Percentiles rank a stretch among this genome's conserved stretches.
These are phyloP conservation scores for Ardeotis arabs DNA, from an alignment of 2,113 vertebrate species.

Conservation along the genomic window DNA sequence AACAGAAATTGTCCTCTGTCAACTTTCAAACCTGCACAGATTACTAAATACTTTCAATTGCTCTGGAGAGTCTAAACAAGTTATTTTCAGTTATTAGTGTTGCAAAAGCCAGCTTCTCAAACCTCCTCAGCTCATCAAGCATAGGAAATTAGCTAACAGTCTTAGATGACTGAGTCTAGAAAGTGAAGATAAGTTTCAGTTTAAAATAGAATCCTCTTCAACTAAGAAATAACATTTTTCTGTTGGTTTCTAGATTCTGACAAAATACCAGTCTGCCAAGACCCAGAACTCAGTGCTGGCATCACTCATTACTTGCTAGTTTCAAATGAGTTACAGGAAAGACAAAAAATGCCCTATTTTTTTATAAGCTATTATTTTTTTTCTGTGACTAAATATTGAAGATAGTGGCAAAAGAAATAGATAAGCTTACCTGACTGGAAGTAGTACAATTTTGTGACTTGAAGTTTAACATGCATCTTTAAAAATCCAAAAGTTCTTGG, in stretches of 20 bases:
- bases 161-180: background rate
- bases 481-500: background rate
- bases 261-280: background rate
- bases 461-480: background rate
- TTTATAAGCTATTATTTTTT: background rate
- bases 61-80: background rate
- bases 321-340: background rate
- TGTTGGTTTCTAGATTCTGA: background rate
- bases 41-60: background rate
- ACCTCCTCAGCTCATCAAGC: background rate
- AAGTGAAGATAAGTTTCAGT: background rate
- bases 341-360: background rate
- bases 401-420: background rate
- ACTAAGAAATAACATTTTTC: background rate
- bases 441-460: background rate
- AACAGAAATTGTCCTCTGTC: background rate
- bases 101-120: background rate
- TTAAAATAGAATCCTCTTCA: background rate
- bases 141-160: background rate
- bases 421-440: background rate
- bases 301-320: background rate
- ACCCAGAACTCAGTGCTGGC: background rate
- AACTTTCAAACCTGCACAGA: background rate
- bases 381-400: too few relatives aligned
- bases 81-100: background rate